Evolutionary conservation across 2,113 vertebrate genomes (phyloP).

Genomic region (Hippocampus comes): DNA sequence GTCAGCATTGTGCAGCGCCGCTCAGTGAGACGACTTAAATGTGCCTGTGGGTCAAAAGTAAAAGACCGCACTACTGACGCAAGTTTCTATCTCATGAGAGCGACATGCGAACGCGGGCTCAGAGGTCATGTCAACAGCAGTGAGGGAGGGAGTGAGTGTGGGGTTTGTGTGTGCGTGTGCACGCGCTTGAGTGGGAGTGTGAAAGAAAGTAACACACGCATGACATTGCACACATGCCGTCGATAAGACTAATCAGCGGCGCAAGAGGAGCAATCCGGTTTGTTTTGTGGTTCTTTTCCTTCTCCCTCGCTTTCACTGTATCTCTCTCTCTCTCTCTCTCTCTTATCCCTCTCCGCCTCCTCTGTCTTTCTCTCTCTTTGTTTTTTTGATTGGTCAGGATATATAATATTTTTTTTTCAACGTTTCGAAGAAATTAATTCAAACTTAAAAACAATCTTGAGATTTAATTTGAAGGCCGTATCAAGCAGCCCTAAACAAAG

Average conservation of each 20-base stretch:
- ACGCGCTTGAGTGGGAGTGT: not conserved
- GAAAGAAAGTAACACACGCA: constrained; percentile 1
- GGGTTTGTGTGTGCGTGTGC: not conserved
- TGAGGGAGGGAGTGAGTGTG: not conserved
- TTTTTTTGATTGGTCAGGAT: too few species aligned
- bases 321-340: too few species aligned
- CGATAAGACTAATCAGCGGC: constrained; percentile 18
- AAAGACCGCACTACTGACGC: constrained; percentile 7
- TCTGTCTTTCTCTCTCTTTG: too few species aligned
- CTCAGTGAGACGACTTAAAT: not conserved
- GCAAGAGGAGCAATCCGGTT: not conserved
- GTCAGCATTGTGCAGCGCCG: not conserved
- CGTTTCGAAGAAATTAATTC: too few species aligned
- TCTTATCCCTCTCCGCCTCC: too few species aligned
- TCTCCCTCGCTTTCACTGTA: not conserved
- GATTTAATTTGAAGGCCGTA: too few species aligned
- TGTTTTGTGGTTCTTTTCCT: not conserved
- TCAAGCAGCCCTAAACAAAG: too few species aligned
- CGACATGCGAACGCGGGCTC: constrained; percentile 23
- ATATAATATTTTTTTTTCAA: too few species aligned
- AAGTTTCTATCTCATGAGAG: constrained; percentile 17
- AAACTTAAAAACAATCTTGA: too few species aligned
- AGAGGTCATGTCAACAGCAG: constrained; percentile 21
- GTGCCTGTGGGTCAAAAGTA: not conserved
- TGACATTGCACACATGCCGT: not conserved